Evolutionary conservation across 2,797 vertebrate genomes (phyloP), one percentile per base, ranked within the genome.

Genomic region (Zalophus californianus): DNA sequence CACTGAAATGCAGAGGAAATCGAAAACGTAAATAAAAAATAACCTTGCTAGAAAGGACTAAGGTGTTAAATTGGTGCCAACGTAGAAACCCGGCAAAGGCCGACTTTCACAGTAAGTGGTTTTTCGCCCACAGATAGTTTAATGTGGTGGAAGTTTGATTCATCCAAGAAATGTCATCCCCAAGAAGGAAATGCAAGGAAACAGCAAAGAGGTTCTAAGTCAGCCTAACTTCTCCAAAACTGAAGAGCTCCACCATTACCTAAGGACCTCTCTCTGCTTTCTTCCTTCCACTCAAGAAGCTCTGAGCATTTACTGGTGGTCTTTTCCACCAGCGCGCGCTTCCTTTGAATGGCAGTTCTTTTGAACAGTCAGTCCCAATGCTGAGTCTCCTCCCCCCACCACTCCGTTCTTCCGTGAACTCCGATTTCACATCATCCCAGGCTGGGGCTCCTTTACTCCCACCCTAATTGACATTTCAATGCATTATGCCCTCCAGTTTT

Each of bases 1-100:
- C 85, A 62, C 56, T 23, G 86, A 82, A 77, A 85, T 54, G 70
- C 95, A 97, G 70, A 97, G 60, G 78, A 91, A 95, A 84, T 80
- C 0, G 0, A 90, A 96, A 94, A 50, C 38, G 79, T 62, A 91
- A 94, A 92, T 73, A 92, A 95, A 91, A 96, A 85, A 50, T 32
- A 80, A 58, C 1, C 50, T 77, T 93, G 60, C 77, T 78, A 86
- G 50, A 79, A 84, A 97, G 25, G 68, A 88, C 66, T 82, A 44
- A 13, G 2, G 66, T 68, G 12, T 93, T 95, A 86, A 95, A 86
- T 48, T 91, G 52, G 25, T 92, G 27, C 73, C 38, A 86, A 68
- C 2, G 38, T 62, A 56, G 70, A 92, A 93, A 86, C 11, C 13
- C 14, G 9, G 72, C 32, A 58, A 86, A 77, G 48, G 32, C 27